A percentile compares a stretch with the other conserved stretches of the same genome.
These are phyloP conservation scores for Scyliorhinus canicula DNA, from an alignment of 2,797 vertebrate genomes.

Conservation along the genomic window DNA sequence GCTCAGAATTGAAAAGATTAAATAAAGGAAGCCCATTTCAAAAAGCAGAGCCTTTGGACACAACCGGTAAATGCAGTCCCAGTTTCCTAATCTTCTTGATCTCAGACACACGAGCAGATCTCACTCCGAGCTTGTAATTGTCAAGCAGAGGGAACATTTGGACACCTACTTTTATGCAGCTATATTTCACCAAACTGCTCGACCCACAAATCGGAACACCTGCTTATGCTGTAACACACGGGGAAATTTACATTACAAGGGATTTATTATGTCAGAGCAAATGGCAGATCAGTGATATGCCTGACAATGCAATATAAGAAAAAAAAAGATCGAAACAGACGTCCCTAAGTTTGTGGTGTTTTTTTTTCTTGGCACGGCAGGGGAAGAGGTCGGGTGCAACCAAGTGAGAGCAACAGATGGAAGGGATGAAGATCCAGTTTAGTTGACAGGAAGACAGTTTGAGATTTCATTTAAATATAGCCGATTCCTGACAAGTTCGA, in stretches of 20 bases:
- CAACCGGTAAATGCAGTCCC: background rate
- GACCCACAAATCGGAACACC: background rate
- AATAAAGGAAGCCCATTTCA: background rate
- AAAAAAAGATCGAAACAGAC: constrained; percentile 48
- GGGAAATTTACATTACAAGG: constrained; percentile 50
- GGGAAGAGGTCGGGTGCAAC: constrained; percentile 52
- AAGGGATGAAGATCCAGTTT: constrained; percentile 46
- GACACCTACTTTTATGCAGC: background rate
- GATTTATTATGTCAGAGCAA: constrained; percentile 51
- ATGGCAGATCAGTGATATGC: constrained; percentile 49
- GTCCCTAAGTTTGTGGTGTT: constrained; percentile 50
- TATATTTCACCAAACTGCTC: background rate
- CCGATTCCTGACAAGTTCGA: constrained; percentile 61
- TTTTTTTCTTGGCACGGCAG: constrained; percentile 53
- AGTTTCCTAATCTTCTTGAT: background rate
- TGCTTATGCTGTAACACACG: background rate
- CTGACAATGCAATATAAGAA: constrained; percentile 49
- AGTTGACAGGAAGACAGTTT: constrained; percentile 47
- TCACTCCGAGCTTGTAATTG: background rate
- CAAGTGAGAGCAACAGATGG: constrained; percentile 57
- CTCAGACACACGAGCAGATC: background rate
- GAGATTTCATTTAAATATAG: constrained; percentile 51
- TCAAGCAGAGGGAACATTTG: background rate
- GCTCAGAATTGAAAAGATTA: background rate
- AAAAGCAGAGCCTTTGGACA: background rate